Evolutionary conservation across 2,113 vertebrate species (phyloP), one percentile per base, ranked within the genome.

Genomic region (Cephalopholis sonnerati): DNA sequence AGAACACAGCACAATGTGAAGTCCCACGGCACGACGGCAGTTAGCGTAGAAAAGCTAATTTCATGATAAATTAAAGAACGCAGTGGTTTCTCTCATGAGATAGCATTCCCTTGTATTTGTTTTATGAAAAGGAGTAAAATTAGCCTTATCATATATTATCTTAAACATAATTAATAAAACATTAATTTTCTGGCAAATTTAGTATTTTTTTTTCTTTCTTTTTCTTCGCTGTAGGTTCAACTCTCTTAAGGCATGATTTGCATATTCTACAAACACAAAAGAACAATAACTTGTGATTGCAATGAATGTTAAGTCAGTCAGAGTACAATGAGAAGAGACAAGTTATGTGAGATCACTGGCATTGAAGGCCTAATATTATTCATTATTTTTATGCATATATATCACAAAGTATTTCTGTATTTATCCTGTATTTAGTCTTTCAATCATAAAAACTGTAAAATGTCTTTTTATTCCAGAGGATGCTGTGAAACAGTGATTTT

Each of bases 121-220:
- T 93, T 92, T 81, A 90, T 90, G 83, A 91, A 93, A 93, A 91
- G 69, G 86, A 90, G 77, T 90, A 83, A 93, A 95, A 93, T 94
- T 89, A 91, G 88, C 87, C 80, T 79, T 87, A 90, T 91, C 83
- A 80, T 91, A 91, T 83, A 92, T 90, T 93, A 86, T 93, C 92
- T 93, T 93, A 90, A 94, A 92, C 81, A 74, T 92, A 86, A 95
- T 95, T 94, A 96, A 95, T 95, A 93, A 94, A 94, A 95, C 90
- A 95, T 94, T 87, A 73, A 92, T 94, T 90, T 92, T 68, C 69
- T 79, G 24, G 41, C 82, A 86, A 88, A 65, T 92, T 84, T 73
- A 69, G 32, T 48, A 83, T 44, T 80, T 81, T 81, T 64, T 24
- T 65, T 84, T 69, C 65, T 74, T 66, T 72, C n/a, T 46, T 85